These are phyloP conservation scores for Panorpa germanica DNA, from an alignment of 2,888 invertebrate species.

Conservation along the genomic window DNA sequence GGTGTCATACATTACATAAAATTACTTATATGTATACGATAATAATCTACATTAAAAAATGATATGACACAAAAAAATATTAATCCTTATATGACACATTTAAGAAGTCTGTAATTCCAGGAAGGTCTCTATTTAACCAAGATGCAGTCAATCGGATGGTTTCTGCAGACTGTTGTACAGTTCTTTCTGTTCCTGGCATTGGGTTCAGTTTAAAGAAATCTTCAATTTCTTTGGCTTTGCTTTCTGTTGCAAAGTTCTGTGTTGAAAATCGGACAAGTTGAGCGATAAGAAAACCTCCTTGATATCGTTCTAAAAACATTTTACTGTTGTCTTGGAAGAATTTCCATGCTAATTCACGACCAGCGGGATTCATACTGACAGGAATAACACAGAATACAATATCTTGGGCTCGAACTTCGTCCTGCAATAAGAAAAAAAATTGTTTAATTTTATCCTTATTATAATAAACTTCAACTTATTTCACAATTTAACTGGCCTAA, in stretches of 20 bases:
- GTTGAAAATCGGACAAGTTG: constrained; percentile 72
- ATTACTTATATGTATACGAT: no score
- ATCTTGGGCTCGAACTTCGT: constrained; percentile 82
- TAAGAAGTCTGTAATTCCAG: no score
- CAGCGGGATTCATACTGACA: constrained; percentile 60
- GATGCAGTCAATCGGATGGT: constrained; percentile 64
- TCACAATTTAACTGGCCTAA: no score
- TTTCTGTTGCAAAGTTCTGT: constrained; percentile 76
- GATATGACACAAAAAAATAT: no score
- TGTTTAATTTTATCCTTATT: no score
- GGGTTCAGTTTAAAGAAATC: constrained; percentile 56
- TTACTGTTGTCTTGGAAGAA: constrained; percentile 76
- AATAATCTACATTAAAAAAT: no score
- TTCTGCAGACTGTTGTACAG: constrained; percentile 68
- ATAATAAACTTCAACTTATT: no score
- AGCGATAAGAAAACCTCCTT: no score
- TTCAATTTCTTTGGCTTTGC: constrained; percentile 63
- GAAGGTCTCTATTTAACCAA: constrained; percentile 62
- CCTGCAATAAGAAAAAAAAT: no score
- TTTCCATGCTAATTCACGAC: constrained; percentile 76
- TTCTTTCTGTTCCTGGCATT: constrained; percentile 64
- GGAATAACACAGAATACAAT: constrained; percentile 78
- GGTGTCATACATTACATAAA: no score
- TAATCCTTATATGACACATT: no score
- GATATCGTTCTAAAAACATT: constrained; percentile 38